These are phyloP conservation scores for Steinernema hermaphroditum DNA, from an alignment of 2,888 invertebrate species.

Conservation along the genomic window DNA sequence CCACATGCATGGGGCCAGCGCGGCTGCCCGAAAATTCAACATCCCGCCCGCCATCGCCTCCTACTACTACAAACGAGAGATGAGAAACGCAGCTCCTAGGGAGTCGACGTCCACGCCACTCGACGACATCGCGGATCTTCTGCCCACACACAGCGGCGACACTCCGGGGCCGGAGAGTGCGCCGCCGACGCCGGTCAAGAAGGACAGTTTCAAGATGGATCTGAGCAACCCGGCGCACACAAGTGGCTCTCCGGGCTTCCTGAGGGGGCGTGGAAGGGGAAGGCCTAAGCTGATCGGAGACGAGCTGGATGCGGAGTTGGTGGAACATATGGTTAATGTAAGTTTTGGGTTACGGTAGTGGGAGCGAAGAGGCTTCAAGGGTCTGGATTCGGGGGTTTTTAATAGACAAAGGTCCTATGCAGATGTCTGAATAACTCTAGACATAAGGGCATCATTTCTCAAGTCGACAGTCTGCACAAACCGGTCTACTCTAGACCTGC, in stretches of 20 bases:
- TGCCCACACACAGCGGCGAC: conserved; percentile 15
- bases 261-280: conserved; percentile 63
- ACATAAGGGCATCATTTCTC: too few species aligned
- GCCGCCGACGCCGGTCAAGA: conserved; percentile 10
- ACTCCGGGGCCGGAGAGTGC: not conserved
- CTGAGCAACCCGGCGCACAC: conserved; percentile 8
- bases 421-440: too few species aligned
- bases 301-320: conserved; percentile 64
- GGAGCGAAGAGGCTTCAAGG: not conserved
- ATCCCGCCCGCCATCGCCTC: conserved; percentile 49
- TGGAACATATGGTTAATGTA: conserved; percentile 61
- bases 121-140: not conserved
- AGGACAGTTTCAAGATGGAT: conserved; percentile 27
- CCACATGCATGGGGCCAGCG: conserved; percentile 45
- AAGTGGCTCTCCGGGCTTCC: conserved; percentile 33
- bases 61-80: conserved; percentile 42
- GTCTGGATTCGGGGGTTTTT: too few species aligned
- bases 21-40: conserved; percentile 49
- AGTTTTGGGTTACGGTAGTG: too few species aligned
- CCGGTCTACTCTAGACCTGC: too few species aligned
- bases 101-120: not conserved
- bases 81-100: conserved; percentile 2
- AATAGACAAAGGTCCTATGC: too few species aligned
- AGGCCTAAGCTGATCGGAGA: conserved; percentile 66
- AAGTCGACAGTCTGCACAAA: too few species aligned